phyloP scores from a whole-genome alignment of 2,888 invertebrate species.

The Cephus pygmeus region DNA sequence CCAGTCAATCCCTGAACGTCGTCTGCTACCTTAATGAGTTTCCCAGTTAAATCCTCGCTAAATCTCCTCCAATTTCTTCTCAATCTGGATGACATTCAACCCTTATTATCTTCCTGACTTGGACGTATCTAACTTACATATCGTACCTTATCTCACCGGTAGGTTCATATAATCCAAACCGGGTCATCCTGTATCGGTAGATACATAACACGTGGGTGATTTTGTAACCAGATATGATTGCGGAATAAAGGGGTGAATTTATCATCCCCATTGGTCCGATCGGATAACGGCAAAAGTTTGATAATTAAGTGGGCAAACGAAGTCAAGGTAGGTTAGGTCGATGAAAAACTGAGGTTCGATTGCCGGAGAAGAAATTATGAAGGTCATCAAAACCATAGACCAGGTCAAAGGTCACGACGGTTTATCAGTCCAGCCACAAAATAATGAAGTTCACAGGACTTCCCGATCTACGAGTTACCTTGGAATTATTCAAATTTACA shows the following conservation, averaged over 20 bases:
- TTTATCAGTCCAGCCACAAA: not conserved
- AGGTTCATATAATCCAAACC: too few species aligned
- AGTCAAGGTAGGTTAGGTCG: conserved; percentile 13
- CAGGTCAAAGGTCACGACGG: not conserved
- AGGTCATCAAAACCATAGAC: not conserved
- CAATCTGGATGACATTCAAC: conserved; percentile 1
- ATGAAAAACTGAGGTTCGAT: not conserved
- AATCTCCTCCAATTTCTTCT: conserved; percentile 3
- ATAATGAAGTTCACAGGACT: conserved; percentile 53
- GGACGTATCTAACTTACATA: not conserved
- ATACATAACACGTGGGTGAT: not conserved
- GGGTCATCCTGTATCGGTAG: not conserved
- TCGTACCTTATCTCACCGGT: not conserved
- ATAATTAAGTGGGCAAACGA: conserved; percentile 48
- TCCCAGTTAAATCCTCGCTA: not conserved
- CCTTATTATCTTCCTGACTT: not conserved
- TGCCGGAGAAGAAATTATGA: not conserved
- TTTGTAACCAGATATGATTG: not conserved
- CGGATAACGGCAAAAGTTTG: conserved; percentile 48
- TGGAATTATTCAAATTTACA: conserved; percentile 14
- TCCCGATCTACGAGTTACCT: conserved; percentile 44
- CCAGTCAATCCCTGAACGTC: not conserved
- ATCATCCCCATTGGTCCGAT: conserved; percentile 26
- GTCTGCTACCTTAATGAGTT: conserved; percentile 3
- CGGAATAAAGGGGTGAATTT: not conserved